Evolutionary conservation across 2,113 vertebrate genomes (phyloP), one percentile per base, ranked within the genome.

Genomic region (Lepisosteus oculatus): DNA sequence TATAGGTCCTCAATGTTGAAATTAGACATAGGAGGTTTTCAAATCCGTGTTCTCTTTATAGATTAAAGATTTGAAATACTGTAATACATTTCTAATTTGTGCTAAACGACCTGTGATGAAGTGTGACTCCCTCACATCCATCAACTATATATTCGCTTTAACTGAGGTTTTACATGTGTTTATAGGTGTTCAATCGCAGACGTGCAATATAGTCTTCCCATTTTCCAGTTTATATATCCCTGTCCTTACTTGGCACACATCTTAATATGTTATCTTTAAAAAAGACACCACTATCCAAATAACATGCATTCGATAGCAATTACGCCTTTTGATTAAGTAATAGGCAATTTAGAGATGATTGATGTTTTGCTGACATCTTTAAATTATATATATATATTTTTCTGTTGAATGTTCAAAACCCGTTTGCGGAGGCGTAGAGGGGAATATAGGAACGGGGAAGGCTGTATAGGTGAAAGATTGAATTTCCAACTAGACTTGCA

Each of bases 51-150:
- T 66, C 64, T 45, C 43, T 15, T 44, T 59, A 61, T 62, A 68
- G 54, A 67, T 64, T 61, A 41, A 75, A 42, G 45, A 43, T 66
- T 66, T 43, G 67, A 74, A 42, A 51, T 55, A 15, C 41, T 65
- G 67, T 67, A 67, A 67, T 67, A 70, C 61, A 66, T 64, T 14
- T 71, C 13, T 71, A 71, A 75, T 75, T 66, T 67, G 71, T 71
- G 72, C 69, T 75, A 71, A 67, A 75, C 67, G 68, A 65, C 12
- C 51, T 70, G 55, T 75, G 51, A 61, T 61, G 54, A 61, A 67
- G 43, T 55, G 63, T 14, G 55, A 54, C 55, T 71, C 63, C 64
- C 67, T 67, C 44, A 74, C 67, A 69, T 64, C 47, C 59, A 69
- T 43, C 74, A 71, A 67, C 67, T 67, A 67, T 61, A 44, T 42